phyloP scores from a whole-genome alignment of 2,888 invertebrate species.

The Myopa tessellatipennis region DNA sequence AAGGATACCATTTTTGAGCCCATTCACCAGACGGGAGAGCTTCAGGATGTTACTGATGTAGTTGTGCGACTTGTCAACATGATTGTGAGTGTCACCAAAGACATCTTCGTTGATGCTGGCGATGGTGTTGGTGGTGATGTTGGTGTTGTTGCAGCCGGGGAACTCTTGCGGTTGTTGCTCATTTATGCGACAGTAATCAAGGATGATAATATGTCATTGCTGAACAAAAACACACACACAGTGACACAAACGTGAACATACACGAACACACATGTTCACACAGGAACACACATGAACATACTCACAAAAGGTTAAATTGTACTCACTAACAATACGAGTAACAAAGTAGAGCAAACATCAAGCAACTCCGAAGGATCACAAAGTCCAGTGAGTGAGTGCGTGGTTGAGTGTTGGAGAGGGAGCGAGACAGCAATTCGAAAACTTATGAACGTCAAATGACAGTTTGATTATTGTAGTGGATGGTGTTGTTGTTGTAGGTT shows the following conservation, averaged over 20 bases:
- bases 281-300: too few relatives aligned
- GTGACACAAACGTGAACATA: not conserved
- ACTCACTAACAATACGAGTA: not conserved
- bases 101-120: not conserved
- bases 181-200: slow-evolving; percentile 39
- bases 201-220: slow-evolving; percentile 41
- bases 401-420: not conserved
- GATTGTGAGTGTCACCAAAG: slow-evolving; percentile 34
- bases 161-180: slow-evolving; percentile 22
- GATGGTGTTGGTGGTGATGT: not conserved
- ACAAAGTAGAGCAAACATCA: not conserved
- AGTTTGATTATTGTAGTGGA: not conserved
- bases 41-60: slow-evolving; percentile 10
- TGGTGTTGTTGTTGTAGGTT: not conserved
- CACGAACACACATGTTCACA: slow-evolving; percentile 1
- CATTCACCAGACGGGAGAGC: slow-evolving; percentile 24
- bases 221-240: slow-evolving; percentile 12
- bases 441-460: not conserved
- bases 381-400: not conserved
- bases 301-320: too few relatives aligned
- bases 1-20: slow-evolving; percentile 30
- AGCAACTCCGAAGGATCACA: not conserved
- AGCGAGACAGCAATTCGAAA: not conserved
- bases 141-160: not conserved
- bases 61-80: slow-evolving; percentile 27